Conservation (phyloP, 2,113 vertebrate genomes). For the Probosciger aterrimus region DNA sequence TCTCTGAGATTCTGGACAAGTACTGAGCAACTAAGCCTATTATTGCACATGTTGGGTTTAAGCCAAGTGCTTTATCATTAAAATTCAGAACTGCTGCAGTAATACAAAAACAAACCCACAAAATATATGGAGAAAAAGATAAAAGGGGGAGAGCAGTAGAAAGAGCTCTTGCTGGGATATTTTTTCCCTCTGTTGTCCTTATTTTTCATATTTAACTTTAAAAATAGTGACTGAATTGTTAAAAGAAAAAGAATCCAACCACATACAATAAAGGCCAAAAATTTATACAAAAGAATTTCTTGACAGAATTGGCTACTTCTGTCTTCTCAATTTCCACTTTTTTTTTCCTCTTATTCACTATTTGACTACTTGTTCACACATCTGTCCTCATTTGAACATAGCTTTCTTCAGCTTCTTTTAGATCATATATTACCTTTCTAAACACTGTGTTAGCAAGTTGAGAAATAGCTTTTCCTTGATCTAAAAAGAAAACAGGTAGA, state of each 20-base stretch:
- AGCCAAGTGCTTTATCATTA: constrained; percentile 49
- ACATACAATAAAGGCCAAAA: background rate
- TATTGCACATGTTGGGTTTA: background rate
- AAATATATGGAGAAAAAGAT: constrained; percentile 16
- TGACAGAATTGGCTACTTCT: background rate
- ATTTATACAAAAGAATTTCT: background rate
- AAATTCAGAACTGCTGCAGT: constrained; percentile 33
- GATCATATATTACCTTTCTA: background rate
- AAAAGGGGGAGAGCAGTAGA: background rate
- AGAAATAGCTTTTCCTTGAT: background rate
- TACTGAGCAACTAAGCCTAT: constrained; percentile 18
- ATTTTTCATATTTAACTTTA: background rate
- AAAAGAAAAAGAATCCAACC: background rate
- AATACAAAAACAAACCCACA: constrained; percentile 10
- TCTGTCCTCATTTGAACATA: background rate
- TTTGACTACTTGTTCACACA: background rate
- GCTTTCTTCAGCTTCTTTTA: background rate
- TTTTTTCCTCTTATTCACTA: background rate
- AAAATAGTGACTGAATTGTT: background rate
- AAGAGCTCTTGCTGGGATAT: background rate
- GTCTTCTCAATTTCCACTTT: background rate
- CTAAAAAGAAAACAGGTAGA: background rate
- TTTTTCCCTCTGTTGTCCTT: background rate
- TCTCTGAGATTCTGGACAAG: constrained; percentile 10
- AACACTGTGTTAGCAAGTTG: background rate